Evolutionary conservation across 2,888 invertebrate genomes (phyloP).

Genomic region (Agonopterix arenella): DNA sequence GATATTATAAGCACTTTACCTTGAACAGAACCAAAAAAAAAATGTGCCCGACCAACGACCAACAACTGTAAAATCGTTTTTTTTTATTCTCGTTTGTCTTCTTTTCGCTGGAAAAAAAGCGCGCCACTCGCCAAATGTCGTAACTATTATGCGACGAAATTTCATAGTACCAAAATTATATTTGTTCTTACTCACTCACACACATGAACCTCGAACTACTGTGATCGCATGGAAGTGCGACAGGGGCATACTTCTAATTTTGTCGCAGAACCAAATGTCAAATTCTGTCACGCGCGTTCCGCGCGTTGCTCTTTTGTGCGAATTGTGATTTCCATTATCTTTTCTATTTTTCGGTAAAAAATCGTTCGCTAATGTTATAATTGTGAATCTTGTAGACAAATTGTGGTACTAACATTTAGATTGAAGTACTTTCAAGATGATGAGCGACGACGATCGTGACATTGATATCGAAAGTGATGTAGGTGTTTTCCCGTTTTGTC

Average conservation of each 20-base stretch:
- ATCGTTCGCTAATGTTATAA: background rate
- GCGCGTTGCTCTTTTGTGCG: slow-evolving; percentile 21
- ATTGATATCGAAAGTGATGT: slow-evolving; percentile 97
- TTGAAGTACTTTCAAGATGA: slow-evolving; percentile 50
- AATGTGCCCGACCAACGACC: too few relatives aligned
- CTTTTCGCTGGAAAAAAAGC: too few relatives aligned
- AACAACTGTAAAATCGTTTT: too few relatives aligned
- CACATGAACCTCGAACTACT: too few relatives aligned
- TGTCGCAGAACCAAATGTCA: slow-evolving; percentile 3
- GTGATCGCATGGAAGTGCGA: too few relatives aligned
- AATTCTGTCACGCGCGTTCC: slow-evolving; percentile 43
- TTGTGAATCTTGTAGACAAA: background rate
- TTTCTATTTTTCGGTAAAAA: slow-evolving; percentile 2
- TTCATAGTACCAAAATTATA: too few relatives aligned
- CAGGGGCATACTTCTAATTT: background rate
- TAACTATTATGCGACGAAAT: too few relatives aligned
- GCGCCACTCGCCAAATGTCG: too few relatives aligned
- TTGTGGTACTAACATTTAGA: background rate
- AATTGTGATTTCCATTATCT: slow-evolving; percentile 8
- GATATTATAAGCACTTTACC: too few relatives aligned
- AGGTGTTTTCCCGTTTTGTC: slow-evolving; percentile 67
- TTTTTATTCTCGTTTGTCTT: too few relatives aligned
- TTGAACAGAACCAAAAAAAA: too few relatives aligned
- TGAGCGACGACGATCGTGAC: slow-evolving; percentile 97
- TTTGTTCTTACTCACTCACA: too few relatives aligned